Conservation (phyloP, 2,113 vertebrate species). For the Dunckerocampus dactyliophorus region DNA sequence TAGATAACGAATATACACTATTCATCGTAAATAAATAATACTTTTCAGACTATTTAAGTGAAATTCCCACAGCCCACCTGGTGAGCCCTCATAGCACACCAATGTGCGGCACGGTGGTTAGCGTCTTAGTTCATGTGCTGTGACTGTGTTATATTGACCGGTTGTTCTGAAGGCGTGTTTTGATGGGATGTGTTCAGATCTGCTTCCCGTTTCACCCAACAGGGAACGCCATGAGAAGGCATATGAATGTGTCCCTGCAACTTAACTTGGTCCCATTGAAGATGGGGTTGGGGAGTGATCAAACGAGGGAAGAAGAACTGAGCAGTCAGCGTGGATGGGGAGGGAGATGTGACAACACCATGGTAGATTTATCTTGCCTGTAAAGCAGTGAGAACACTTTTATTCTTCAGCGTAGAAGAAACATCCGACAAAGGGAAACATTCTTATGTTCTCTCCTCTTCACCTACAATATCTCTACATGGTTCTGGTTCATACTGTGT, state of each 20-base stretch:
- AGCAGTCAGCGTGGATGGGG: neutral
- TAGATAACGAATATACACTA: too few species aligned
- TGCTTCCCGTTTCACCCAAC: neutral
- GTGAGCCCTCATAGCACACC: too few species aligned
- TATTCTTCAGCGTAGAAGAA: neutral
- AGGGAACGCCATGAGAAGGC: neutral
- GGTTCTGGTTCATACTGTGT: too few species aligned
- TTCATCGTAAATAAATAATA: too few species aligned
- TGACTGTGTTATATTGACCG: too few species aligned
- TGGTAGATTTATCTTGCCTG: neutral
- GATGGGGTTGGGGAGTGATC: neutral
- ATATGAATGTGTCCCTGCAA: neutral
- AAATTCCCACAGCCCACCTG: too few species aligned
- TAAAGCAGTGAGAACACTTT: neutral
- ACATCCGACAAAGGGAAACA: neutral
- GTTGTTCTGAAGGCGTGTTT: neutral
- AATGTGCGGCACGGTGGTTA: too few species aligned
- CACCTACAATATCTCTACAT: conserved; percentile 30
- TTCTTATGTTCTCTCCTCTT: neutral
- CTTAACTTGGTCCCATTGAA: neutral
- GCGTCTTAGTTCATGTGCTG: too few species aligned
- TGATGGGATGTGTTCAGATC: neutral
- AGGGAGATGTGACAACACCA: neutral
- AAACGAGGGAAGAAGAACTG: neutral
- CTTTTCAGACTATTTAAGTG: too few species aligned